Evolutionary conservation across 2,797 vertebrate species (phyloP).

Genomic region (Phoxinus dragarum): DNA sequence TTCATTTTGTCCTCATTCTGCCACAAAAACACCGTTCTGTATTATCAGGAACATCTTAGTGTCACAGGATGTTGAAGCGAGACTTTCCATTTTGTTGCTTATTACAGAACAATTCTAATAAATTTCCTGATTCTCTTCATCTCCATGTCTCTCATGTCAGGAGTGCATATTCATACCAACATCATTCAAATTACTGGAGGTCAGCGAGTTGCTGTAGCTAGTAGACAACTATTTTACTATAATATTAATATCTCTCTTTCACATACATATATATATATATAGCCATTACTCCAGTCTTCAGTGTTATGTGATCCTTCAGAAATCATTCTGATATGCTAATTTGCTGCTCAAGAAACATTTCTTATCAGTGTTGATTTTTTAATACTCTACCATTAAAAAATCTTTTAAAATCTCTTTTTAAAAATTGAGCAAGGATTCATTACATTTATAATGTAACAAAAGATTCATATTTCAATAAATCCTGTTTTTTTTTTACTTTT

Average conservation of each 20-base stretch:
- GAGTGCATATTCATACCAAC: background rate
- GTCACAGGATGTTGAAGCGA: constrained; percentile 30
- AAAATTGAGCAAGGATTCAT: too few species aligned
- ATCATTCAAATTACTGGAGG: background rate
- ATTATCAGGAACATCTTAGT: constrained; percentile 17
- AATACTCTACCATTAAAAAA: too few species aligned
- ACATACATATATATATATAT: too few species aligned
- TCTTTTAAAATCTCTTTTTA: too few species aligned
- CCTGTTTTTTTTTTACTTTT: background rate
- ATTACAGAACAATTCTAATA: constrained; percentile 45
- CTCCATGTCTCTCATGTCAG: constrained; percentile 30
- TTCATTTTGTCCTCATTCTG: constrained; percentile 32
- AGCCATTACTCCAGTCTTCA: background rate
- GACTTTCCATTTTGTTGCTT: constrained; percentile 46
- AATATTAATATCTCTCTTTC: too few species aligned
- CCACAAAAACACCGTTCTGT: constrained; percentile 18
- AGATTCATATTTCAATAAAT: too few species aligned
- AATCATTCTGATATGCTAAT: background rate
- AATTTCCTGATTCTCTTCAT: constrained; percentile 42
- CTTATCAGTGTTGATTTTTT: background rate
- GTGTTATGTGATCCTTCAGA: background rate
- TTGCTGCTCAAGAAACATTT: background rate
- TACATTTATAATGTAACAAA: too few species aligned
- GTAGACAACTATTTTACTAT: too few species aligned
- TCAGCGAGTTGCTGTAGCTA: too few species aligned